These are phyloP conservation scores for Plecturocebus donacophilus DNA, from an alignment of 2,113 vertebrate genomes.

Conservation along the genomic window DNA sequence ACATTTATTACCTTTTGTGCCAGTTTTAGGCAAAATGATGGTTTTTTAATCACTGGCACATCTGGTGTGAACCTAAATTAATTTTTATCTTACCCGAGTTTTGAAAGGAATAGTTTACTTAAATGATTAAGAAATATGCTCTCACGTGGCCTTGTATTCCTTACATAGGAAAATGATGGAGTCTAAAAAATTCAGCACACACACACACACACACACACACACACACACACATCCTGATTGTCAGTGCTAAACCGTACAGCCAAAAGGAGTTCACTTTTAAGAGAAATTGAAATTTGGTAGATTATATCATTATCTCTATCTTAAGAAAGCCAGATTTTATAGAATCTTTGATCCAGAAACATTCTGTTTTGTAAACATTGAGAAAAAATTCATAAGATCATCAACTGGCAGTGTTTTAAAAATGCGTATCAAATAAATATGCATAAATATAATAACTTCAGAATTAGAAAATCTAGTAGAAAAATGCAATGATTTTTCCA, in stretches of 20 bases:
- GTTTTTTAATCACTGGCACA: not conserved
- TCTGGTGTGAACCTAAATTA: not conserved
- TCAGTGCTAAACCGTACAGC: not conserved
- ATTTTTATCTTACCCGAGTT: not conserved
- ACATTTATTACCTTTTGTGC: not conserved
- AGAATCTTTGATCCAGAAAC: not conserved
- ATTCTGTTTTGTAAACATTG: not conserved
- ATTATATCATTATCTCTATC: not conserved
- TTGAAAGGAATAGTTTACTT: not conserved
- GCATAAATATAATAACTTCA: not conserved
- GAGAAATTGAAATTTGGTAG: not conserved
- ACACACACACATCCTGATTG: not conserved
- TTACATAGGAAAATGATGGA: not conserved
- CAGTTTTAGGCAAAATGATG: not conserved
- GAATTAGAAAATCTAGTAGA: conserved; percentile 26
- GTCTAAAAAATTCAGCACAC: not conserved
- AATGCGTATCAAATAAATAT: not conserved
- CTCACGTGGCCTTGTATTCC: not conserved
- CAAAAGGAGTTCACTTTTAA: not conserved
- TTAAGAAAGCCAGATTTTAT: not conserved
- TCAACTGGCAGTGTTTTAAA: not conserved
- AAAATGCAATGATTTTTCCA: not conserved
- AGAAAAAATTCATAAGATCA: conserved; percentile 1
- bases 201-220: not conserved
- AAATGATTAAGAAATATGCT: not conserved